Evolutionary conservation across 2,888 invertebrate species (phyloP).

Genomic region (Agapostemon virescens): DNA sequence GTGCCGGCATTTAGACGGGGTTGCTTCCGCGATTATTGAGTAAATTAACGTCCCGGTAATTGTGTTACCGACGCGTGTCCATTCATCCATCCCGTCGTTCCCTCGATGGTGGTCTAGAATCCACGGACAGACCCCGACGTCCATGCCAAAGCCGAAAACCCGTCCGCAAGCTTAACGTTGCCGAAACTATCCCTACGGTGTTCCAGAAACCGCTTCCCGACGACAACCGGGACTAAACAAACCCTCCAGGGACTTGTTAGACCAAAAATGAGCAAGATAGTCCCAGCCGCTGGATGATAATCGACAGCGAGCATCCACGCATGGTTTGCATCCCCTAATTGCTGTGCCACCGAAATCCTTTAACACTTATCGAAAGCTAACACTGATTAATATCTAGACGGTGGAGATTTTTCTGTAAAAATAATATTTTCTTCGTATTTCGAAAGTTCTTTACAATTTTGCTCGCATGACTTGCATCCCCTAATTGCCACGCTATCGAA

Average conservation of each 20-base stretch:
- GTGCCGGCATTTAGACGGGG: slow-evolving; percentile 76
- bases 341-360: background rate
- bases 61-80: slow-evolving; percentile 79
- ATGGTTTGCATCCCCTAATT: slow-evolving; percentile 6
- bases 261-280: slow-evolving; percentile 29
- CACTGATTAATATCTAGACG: too few relatives aligned
- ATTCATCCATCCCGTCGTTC: slow-evolving; percentile 58
- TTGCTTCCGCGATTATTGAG: slow-evolving; percentile 78
- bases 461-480: too few relatives aligned
- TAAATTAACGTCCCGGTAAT: slow-evolving; percentile 79
- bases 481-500: too few relatives aligned
- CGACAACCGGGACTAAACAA: slow-evolving; percentile 30
- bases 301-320: slow-evolving; percentile 10
- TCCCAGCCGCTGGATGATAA: slow-evolving; percentile 7
- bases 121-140: slow-evolving; percentile 29
- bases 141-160: slow-evolving; percentile 57
- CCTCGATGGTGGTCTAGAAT: slow-evolving; percentile 40
- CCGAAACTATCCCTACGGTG: slow-evolving; percentile 40
- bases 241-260: slow-evolving; percentile 50
- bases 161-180: slow-evolving; percentile 55
- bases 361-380: background rate
- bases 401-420: too few relatives aligned
- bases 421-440: too few relatives aligned
- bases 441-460: too few relatives aligned
- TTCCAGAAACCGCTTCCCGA: slow-evolving; percentile 30